A percentile compares a stretch with the other conserved stretches of the same genome.
Conservation (phyloP, 2,797 vertebrate species). For the Rhincodon typus region DNA sequence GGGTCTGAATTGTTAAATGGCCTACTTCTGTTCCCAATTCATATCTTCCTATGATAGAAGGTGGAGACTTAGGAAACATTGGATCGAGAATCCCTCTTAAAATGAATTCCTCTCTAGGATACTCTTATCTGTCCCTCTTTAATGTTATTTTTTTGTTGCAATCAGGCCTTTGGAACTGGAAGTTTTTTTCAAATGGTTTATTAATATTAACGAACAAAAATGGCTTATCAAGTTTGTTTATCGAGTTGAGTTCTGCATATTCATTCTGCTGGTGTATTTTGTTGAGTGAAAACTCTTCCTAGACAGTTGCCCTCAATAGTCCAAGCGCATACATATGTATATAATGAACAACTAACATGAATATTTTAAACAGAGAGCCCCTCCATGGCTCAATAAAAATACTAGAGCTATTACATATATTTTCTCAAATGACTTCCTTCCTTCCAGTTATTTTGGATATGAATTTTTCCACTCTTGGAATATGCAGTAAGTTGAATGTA, state of each 20-base stretch:
- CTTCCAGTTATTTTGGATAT: neutral
- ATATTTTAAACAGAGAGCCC: neutral
- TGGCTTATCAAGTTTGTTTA: neutral
- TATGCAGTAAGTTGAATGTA: slow-evolving; percentile 11
- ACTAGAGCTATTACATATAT: neutral
- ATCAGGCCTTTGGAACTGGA: neutral
- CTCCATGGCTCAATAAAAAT: neutral
- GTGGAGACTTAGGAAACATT: neutral
- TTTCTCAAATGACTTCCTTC: slow-evolving; percentile 6
- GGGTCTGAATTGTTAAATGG: no score
- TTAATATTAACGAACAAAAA: neutral
- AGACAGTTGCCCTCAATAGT: neutral
- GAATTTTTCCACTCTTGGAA: neutral
- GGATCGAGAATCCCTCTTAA: neutral
- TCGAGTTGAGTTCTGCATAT: neutral
- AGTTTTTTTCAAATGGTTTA: neutral
- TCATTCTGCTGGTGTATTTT: neutral
- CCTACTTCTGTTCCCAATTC: no score
- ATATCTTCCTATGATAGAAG: neutral
- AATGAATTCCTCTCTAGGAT: neutral
- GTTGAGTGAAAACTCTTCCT: neutral
- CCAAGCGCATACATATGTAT: neutral
- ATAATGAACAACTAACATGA: neutral
- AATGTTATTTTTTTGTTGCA: neutral
- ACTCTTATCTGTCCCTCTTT: neutral